Percentiles rank a stretch among this genome's conserved stretches.
Conservation (phyloP, 2,888 invertebrate species). For the Drosophila silvestris region DNA sequence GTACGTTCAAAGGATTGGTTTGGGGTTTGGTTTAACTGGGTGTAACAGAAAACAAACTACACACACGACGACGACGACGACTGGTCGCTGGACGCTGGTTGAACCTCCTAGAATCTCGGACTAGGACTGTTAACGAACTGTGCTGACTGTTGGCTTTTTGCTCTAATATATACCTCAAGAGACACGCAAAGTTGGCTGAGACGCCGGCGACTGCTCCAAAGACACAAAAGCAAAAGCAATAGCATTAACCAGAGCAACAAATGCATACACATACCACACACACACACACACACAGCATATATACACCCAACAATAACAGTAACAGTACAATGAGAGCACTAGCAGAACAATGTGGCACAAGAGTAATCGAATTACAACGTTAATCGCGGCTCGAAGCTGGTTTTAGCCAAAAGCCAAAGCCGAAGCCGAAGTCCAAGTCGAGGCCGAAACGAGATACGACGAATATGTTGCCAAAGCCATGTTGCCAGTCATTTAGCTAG, state of each 20-base stretch:
- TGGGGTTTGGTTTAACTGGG: slow-evolving; percentile 30
- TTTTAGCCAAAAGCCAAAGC: slow-evolving; percentile 68
- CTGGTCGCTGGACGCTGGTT: slow-evolving; percentile 76
- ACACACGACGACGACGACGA: slow-evolving; percentile 70
- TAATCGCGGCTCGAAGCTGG: slow-evolving; percentile 77
- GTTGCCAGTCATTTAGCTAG: slow-evolving; percentile 51
- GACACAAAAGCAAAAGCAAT: slow-evolving; percentile 50
- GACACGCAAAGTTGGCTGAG: slow-evolving; percentile 50
- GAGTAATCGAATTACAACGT: slow-evolving; percentile 79
- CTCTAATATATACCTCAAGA: slow-evolving; percentile 84
- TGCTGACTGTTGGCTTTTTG: slow-evolving; percentile 83
- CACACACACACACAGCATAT: slow-evolving; percentile 1
- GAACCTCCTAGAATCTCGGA: slow-evolving; percentile 86
- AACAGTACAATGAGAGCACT: slow-evolving; percentile 59
- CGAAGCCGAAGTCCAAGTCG: slow-evolving; percentile 22
- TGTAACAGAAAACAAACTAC: slow-evolving; percentile 58
- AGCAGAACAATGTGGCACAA: slow-evolving; percentile 75
- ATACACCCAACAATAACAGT: slow-evolving; percentile 40
- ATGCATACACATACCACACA: slow-evolving; percentile 18
- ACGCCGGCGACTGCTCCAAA: slow-evolving; percentile 57
- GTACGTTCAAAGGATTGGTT: slow-evolving; percentile 32
- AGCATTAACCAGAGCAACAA: slow-evolving; percentile 54
- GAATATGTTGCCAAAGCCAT: slow-evolving; percentile 50
- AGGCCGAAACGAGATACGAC: slow-evolving; percentile 34
- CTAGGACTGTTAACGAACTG: slow-evolving; percentile 86